These are phyloP conservation scores for Tinamus guttatus DNA, from an alignment of 2,113 vertebrate genomes.

Conservation along the genomic window DNA sequence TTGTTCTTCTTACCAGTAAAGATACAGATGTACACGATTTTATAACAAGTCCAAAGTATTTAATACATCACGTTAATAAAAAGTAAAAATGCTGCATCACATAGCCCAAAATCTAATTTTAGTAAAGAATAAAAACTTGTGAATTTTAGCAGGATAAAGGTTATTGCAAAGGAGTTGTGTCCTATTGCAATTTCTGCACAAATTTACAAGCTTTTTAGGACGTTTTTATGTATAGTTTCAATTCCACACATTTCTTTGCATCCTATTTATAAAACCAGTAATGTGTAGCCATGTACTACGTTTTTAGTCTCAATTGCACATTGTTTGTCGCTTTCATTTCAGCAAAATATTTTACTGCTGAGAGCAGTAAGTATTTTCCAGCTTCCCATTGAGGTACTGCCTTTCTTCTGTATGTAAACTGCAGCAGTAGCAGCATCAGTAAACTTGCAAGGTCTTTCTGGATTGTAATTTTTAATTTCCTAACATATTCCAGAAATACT, in stretches of 20 bases:
- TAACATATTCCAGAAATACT: neutral
- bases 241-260: neutral
- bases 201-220: neutral
- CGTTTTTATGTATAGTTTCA: neutral
- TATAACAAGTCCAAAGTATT: neutral
- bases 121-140: constrained; percentile 27
- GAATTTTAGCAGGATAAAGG: constrained; percentile 10
- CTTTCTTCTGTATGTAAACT: neutral
- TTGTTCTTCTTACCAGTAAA: constrained; percentile 22
- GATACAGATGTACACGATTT: neutral
- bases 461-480: neutral
- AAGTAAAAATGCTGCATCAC: neutral
- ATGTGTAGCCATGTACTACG: neutral
- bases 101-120: neutral
- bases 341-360: neutral
- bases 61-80: constrained; percentile 6
- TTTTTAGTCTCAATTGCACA: neutral
- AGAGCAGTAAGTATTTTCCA: neutral
- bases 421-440: neutral
- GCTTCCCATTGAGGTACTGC: neutral
- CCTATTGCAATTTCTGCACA: constrained; percentile 3
- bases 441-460: neutral
- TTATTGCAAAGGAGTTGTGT: neutral
- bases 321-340: neutral
- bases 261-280: neutral